A percentile compares a stretch with the other conserved stretches of the same genome.
phyloP scores from a whole-genome alignment of 2,113 vertebrate species.

The Athene cunicularia region DNA sequence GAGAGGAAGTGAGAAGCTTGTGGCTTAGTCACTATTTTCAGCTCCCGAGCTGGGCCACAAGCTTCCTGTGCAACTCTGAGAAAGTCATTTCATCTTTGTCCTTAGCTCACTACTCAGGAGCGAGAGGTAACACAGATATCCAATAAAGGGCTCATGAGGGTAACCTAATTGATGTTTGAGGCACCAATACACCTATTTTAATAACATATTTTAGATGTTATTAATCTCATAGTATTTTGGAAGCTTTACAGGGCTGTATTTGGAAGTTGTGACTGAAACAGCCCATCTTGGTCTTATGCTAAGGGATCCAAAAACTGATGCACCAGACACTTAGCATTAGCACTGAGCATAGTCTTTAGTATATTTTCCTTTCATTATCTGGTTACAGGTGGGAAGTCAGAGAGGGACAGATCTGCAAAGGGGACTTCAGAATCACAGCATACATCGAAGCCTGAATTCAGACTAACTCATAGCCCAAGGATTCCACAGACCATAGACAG shows the following conservation, averaged over 20 bases:
- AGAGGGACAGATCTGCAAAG: not conserved
- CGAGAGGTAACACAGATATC: not conserved
- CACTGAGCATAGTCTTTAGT: not conserved
- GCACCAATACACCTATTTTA: not conserved
- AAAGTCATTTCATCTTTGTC: not conserved
- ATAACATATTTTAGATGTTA: not conserved
- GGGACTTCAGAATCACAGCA: not conserved
- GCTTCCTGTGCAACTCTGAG: not conserved
- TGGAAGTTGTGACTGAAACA: not conserved
- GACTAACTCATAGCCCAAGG: not conserved
- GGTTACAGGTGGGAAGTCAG: not conserved
- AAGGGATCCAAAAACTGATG: not conserved
- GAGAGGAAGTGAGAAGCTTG: not conserved
- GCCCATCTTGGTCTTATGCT: not conserved
- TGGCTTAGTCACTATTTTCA: not conserved
- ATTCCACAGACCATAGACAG: not conserved
- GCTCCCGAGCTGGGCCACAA: not conserved
- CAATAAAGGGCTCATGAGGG: not conserved
- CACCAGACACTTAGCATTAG: not conserved
- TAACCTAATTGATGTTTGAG: not conserved
- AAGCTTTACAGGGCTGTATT: not conserved
- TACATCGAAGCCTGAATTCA: not conserved
- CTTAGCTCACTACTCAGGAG: not conserved
- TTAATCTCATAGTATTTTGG: not conserved
- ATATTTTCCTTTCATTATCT: not conserved